phyloP scores from a whole-genome alignment of 2,888 invertebrate species.

The Eretmocerus hayati region DNA sequence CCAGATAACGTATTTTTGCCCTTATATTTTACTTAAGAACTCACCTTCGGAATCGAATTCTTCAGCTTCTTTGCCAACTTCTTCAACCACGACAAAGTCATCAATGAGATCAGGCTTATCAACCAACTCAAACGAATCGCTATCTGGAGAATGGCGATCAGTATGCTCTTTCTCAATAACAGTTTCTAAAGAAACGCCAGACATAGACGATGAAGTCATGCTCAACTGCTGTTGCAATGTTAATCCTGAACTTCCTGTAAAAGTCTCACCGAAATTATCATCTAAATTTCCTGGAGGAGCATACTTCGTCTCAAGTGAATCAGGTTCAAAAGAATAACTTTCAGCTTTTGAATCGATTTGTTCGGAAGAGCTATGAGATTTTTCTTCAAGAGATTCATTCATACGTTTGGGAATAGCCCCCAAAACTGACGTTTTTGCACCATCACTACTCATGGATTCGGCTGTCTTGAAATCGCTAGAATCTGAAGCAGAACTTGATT shows the following conservation, averaged over 20 bases:
- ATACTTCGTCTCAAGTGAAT: slow-evolving; percentile 26
- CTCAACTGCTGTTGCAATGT: slow-evolving; percentile 39
- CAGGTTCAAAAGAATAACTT: slow-evolving; percentile 21
- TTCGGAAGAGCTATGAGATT: slow-evolving; percentile 9
- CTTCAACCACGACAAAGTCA: slow-evolving; percentile 82
- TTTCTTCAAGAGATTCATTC: slow-evolving; percentile 2
- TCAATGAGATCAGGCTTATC: slow-evolving; percentile 82
- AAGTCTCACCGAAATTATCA: slow-evolving; percentile 51
- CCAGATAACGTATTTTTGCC: no score
- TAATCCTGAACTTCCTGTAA: slow-evolving; percentile 18
- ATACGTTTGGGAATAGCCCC: not conserved
- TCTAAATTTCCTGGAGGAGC: slow-evolving; percentile 49
- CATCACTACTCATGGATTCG: not conserved
- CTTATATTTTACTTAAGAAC: no score
- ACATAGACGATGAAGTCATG: slow-evolving; percentile 42
- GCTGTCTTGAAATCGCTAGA: not conserved
- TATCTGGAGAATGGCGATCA: slow-evolving; percentile 61
- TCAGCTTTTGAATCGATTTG: slow-evolving; percentile 1
- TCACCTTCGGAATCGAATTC: slow-evolving; percentile 72
- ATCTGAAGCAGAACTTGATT: slow-evolving; percentile 35
- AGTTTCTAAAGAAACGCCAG: slow-evolving; percentile 41
- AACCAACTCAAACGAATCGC: slow-evolving; percentile 81
- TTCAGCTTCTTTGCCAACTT: slow-evolving; percentile 78
- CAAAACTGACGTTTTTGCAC: not conserved
- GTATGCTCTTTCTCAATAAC: slow-evolving; percentile 38